Evolutionary conservation across 1,140 invertebrate genomes (phyloP).

Genomic region (Drosophila guanche): DNA sequence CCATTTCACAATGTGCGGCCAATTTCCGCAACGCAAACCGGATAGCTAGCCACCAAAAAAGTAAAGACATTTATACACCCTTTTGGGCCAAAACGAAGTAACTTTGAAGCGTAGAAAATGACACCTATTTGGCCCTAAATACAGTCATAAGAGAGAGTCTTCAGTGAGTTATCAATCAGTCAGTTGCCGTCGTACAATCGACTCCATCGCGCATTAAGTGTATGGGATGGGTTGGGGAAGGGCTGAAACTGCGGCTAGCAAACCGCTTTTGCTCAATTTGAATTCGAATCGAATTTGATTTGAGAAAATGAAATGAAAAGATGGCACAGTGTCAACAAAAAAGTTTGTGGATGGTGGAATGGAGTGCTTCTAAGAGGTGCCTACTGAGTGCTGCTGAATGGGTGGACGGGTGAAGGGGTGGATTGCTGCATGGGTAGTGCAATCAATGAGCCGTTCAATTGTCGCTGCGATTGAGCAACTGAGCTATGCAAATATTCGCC

Average conservation of each 20-base stretch:
- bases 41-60: constrained; percentile 10
- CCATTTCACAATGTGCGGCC: constrained; percentile 41
- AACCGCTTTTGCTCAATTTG: constrained; percentile 65
- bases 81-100: background rate
- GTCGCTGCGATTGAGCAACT: constrained; percentile 75
- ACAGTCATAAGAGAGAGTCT: no score
- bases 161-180: no score
- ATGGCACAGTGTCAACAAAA: constrained; percentile 71
- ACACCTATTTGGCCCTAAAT: no score
- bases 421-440: constrained; percentile 36
- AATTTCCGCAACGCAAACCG: constrained; percentile 42
- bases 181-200: no score
- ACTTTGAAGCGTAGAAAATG: no score
- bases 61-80: background rate
- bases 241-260: constrained; percentile 1
- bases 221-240: background rate
- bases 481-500: constrained; percentile 70
- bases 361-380: constrained; percentile 8
- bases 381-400: constrained; percentile 34
- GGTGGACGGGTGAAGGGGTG: constrained; percentile 40
- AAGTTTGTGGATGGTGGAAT: constrained; percentile 38
- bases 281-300: constrained; percentile 75
- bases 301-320: constrained; percentile 66
- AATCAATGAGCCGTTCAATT: constrained; percentile 78
- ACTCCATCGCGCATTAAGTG: no score